Conservation (phyloP, 2,797 vertebrate genomes). For the Sebastes minor region DNA sequence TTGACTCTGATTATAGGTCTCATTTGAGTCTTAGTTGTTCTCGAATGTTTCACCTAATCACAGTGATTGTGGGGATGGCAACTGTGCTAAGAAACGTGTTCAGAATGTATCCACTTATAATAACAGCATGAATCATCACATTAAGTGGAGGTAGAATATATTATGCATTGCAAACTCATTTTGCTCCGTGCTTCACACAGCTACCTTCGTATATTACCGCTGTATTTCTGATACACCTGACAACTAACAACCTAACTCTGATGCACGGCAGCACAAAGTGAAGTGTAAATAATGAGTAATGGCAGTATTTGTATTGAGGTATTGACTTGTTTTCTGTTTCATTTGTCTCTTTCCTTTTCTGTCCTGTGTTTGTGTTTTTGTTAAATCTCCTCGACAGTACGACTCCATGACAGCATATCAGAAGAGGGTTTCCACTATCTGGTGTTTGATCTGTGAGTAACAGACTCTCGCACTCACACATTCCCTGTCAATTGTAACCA, state of each 20-base stretch:
- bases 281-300: neutral
- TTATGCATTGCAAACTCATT: neutral
- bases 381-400: constrained; percentile 81
- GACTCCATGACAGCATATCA: constrained; percentile 99
- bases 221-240: neutral
- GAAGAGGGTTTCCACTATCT: constrained; percentile 99
- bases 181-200: neutral
- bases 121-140: constrained; percentile 6
- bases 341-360: constrained; percentile 8
- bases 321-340: constrained; percentile 11
- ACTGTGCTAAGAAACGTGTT: neutral
- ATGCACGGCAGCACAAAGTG: neutral
- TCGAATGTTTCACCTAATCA: neutral
- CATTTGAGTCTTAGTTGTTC: neutral
- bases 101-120: neutral
- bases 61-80: neutral
- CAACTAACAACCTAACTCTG: neutral
- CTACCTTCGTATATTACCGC: neutral
- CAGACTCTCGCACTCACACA: neutral
- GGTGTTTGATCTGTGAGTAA: constrained; percentile 99
- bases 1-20: neutral
- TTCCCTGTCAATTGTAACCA: neutral
- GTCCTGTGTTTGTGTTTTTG: neutral
- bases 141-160: neutral
- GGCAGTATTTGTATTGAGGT: neutral